phyloP scores from a whole-genome alignment of 2,888 invertebrate genomes.

The Temnothorax unifasciatus region DNA sequence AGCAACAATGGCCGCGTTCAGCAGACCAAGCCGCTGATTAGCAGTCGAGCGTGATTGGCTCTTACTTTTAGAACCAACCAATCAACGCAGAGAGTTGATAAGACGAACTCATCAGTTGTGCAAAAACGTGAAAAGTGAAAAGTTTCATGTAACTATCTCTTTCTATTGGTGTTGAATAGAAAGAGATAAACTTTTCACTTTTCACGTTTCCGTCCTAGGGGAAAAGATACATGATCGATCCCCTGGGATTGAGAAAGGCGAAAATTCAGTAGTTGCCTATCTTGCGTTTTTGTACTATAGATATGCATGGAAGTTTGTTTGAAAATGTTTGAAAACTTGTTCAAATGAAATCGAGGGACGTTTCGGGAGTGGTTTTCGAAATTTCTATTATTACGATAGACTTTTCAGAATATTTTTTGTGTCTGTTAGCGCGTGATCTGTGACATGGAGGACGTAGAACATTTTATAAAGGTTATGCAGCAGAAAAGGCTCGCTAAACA shows the following conservation, averaged over 20 bases:
- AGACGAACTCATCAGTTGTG: too few relatives aligned
- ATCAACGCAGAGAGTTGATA: too few relatives aligned
- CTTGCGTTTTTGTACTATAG: background rate
- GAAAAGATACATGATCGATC: too few relatives aligned
- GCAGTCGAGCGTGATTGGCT: too few relatives aligned
- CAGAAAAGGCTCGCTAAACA: constrained; percentile 17
- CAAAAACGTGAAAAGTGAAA: too few relatives aligned
- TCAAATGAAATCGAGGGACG: background rate
- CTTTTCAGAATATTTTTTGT: background rate
- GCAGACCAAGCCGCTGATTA: too few relatives aligned
- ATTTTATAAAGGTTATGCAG: constrained; percentile 21
- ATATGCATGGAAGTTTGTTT: constrained; percentile 2
- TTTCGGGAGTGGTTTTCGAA: background rate
- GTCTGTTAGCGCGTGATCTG: background rate
- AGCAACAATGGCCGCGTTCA: too few relatives aligned
- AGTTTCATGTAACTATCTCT: too few relatives aligned
- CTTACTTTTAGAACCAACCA: too few relatives aligned
- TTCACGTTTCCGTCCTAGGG: too few relatives aligned
- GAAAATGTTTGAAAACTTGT: constrained; percentile 21
- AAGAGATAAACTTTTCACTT: too few relatives aligned
- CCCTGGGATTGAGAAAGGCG: background rate
- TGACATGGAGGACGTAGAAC: constrained; percentile 39
- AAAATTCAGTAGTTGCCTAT: background rate
- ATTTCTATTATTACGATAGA: background rate
- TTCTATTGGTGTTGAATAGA: too few relatives aligned